Evolutionary conservation across 2,113 vertebrate genomes (phyloP).

Genomic region (Chinchilla lanigera): DNA sequence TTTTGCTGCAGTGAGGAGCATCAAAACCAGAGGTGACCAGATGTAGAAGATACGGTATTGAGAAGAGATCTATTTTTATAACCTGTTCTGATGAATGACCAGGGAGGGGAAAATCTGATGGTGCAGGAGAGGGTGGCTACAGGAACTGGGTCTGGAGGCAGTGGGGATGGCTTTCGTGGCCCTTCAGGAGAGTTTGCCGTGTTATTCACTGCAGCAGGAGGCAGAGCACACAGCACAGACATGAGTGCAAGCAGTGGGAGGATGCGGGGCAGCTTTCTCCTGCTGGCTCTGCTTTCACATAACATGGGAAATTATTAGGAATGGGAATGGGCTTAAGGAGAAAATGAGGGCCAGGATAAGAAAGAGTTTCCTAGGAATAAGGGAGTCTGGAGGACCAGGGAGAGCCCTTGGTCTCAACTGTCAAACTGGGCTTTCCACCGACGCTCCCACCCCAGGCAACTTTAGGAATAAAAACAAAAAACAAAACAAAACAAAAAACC

Average conservation of each 20-base stretch:
- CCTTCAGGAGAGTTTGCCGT: background rate
- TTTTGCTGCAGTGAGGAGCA: background rate
- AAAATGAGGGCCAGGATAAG: background rate
- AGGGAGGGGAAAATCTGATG: background rate
- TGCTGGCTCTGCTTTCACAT: background rate
- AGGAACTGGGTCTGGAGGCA: background rate
- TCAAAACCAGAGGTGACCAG: background rate
- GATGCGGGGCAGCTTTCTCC: rapidly evolving
- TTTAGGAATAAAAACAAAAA: background rate
- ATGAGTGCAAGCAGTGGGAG: background rate
- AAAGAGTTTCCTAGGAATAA: background rate
- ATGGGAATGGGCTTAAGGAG: background rate
- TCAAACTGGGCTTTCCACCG: background rate
- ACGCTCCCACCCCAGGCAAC: background rate
- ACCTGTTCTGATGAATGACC: too few species aligned
- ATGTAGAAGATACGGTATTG: background rate
- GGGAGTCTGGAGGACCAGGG: background rate
- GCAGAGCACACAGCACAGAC: rapidly evolving
- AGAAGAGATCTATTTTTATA: background rate
- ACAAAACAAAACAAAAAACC: background rate
- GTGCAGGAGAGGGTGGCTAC: background rate
- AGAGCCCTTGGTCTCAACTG: background rate
- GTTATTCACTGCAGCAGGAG: rapidly evolving
- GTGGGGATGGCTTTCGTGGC: background rate
- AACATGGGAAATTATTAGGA: background rate